phyloP scores from a whole-genome alignment of 2,113 vertebrate species.

The Benitochromis conjunctus region DNA sequence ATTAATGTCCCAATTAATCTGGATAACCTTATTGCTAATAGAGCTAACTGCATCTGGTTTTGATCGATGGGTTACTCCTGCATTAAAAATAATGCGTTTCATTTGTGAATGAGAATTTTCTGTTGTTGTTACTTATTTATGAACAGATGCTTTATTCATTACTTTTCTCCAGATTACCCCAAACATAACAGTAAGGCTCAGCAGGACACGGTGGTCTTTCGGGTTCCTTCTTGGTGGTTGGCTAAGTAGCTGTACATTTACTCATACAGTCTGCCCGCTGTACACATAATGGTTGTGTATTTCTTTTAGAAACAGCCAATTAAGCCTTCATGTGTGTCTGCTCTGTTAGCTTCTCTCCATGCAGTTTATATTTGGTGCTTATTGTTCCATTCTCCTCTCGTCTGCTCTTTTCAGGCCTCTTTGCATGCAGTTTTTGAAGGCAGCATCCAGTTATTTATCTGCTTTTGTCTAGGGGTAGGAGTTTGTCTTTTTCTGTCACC shows the following conservation, averaged over 20 bases:
- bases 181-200: neutral
- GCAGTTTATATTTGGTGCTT: neutral
- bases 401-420: neutral
- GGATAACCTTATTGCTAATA: neutral
- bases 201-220: neutral
- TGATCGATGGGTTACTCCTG: neutral
- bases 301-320: conserved; percentile 33
- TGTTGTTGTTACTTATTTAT: neutral
- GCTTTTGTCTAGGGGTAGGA: conserved; percentile 15
- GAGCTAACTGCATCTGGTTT: neutral
- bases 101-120: neutral
- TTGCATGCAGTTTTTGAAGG: neutral
- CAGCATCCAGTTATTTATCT: conserved; percentile 33
- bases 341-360: neutral
- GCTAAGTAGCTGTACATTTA: neutral
- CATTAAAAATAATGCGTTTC: neutral
- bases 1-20: neutral
- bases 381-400: neutral
- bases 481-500: conserved; percentile 4
- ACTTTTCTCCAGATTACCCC: neutral
- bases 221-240: neutral
- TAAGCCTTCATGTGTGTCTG: conserved; percentile 35
- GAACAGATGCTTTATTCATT: neutral
- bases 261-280: neutral
- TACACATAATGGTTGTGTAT: neutral